Base-by-base conservation (phyloP, 2,113 vertebrate species). In the Xenopus laevis region DNA sequence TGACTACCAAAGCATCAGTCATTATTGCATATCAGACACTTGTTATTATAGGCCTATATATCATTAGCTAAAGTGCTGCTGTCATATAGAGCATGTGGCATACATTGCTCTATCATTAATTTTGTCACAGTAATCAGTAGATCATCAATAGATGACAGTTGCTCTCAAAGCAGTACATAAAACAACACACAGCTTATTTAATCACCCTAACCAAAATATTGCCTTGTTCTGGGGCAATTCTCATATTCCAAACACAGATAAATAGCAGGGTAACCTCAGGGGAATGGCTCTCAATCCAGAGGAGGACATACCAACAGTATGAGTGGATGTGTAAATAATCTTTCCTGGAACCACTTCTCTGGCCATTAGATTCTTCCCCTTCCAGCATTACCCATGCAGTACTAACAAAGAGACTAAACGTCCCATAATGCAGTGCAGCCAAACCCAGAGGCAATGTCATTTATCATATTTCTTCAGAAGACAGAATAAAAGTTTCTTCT, bases 401-500 rank as follows among this genome's bases (percentile, higher is more conserved):
- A 53, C 45, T 33, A 58, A 68, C 60, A 52, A 20, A 33, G 67
- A 5, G 66, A 55, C 59, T 23, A 7, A 6, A 59, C 45, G 13
- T 75, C 21, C 65, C 46, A 69, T 44, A 63, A 50, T 76, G 58
- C 74, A 64, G 59, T 70, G 62, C 67, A 57, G 40, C 66, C 62
- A 2, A 46, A 69, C 18, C 20, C 20, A 27, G 45, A 55, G 57
- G 66, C 27, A 53, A 23, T 21, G 53, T 53, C 59, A 50, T 70
- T 69, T 70, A 64, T 76, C 58, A 53, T 69, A 21, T 50, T 76
- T 76, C 73, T 57, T 69, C 45, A 62, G 47, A 76, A 44, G 65
- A 61, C 27, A 69, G 59, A 76, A 76, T 76, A 76, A 76, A 76
- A 62, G 65, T 21, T 68, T 76, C 58, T 70, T 77, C 59, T 77